Percentiles rank a stretch among this genome's conserved stretches.
These are phyloP conservation scores for Molossus alvarezi DNA, from an alignment of 2,797 vertebrate genomes.

Conservation along the genomic window DNA sequence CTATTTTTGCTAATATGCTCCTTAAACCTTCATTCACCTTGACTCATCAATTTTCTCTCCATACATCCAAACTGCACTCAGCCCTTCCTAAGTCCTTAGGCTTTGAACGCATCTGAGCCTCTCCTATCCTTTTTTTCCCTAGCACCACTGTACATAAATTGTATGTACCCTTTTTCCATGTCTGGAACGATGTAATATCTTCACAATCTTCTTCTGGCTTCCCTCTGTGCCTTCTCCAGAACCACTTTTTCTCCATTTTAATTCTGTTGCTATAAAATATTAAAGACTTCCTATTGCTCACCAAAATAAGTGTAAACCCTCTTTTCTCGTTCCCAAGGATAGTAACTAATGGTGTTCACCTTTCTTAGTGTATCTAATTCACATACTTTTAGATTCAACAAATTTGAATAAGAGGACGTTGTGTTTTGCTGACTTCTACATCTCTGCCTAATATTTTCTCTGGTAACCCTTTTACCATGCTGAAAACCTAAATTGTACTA, in stretches of 20 bases:
- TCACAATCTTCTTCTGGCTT: not conserved
- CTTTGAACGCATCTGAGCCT: not conserved
- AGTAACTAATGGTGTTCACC: not conserved
- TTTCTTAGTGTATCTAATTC: not conserved
- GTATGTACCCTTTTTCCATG: not conserved
- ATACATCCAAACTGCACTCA: too few species aligned
- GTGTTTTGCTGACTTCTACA: not conserved
- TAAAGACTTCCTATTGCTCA: not conserved
- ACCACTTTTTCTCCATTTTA: not conserved
- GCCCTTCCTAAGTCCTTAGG: not conserved
- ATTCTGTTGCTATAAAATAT: not conserved
- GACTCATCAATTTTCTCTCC: not conserved
- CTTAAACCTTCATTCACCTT: not conserved
- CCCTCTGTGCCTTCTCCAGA: not conserved
- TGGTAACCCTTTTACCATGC: not conserved
- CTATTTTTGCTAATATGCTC: not conserved
- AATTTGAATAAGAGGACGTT: not conserved
- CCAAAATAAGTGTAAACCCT: not conserved
- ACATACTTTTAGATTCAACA: not conserved
- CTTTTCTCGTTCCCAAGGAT: not conserved
- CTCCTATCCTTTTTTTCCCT: not conserved
- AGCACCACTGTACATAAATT: not conserved
- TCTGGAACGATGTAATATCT: not conserved
- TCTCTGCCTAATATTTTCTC: not conserved
- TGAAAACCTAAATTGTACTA: not conserved